phyloP scores from a whole-genome alignment of 2,113 vertebrate genomes.

The Dicaeum eximium region DNA sequence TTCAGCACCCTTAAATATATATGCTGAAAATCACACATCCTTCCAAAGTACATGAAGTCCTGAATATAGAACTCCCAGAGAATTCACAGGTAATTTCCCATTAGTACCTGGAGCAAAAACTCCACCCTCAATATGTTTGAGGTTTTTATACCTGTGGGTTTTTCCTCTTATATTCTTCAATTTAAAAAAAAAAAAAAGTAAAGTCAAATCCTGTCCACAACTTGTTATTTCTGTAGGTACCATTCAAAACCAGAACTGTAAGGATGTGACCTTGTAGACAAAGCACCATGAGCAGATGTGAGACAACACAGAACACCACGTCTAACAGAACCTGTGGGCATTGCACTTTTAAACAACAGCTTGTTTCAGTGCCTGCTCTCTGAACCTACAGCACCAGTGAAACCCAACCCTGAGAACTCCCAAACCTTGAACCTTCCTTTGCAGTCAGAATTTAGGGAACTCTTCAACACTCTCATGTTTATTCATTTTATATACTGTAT shows the following conservation, averaged over 20 bases:
- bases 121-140: not conserved
- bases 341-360: not conserved
- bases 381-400: not conserved
- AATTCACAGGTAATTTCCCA: not conserved
- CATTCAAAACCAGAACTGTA: not conserved
- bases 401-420: not conserved
- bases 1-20: not conserved
- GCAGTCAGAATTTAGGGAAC: not conserved
- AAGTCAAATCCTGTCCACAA: not conserved
- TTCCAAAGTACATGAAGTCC: not conserved
- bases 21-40: not conserved
- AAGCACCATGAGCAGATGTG: not conserved
- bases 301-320: fast-evolving
- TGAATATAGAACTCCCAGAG: not conserved
- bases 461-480: not conserved
- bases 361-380: not conserved
- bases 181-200: not conserved
- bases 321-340: not conserved
- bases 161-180: not conserved
- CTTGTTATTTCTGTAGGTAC: not conserved
- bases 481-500: not conserved
- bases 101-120: fast-evolving
- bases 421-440: not conserved
- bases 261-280: not conserved
- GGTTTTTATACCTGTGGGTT: not conserved